Percentiles rank a stretch among this genome's conserved stretches.
Conservation (phyloP, 2,797 vertebrate species). For the Decapterus maruadsi region DNA sequence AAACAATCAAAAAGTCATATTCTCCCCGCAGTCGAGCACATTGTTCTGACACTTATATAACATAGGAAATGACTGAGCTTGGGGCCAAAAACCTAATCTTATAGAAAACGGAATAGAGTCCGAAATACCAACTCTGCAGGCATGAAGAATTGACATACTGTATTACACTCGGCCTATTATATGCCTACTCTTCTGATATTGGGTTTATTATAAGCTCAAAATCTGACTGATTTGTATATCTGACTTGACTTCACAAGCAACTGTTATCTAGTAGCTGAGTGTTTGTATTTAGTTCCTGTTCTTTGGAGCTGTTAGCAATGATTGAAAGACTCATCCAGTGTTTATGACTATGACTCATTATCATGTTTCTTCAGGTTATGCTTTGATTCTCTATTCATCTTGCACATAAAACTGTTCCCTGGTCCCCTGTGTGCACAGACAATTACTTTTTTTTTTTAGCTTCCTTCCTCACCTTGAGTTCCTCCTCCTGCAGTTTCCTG, state of each 20-base stretch:
- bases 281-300: neutral
- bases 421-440: neutral
- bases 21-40: constrained; percentile 1
- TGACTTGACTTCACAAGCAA: neutral
- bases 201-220: neutral
- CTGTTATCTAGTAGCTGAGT: neutral
- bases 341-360: neutral
- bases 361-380: neutral
- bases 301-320: constrained; percentile 9
- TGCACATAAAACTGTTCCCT: neutral
- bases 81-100: neutral
- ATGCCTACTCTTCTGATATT: neutral
- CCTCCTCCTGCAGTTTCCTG: constrained; percentile 93
- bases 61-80: constrained; percentile 8
- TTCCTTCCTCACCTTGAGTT: constrained; percentile 87
- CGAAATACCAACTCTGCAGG: neutral
- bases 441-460: neutral
- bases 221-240: neutral
- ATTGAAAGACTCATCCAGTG: neutral
- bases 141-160: neutral
- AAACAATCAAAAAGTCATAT: constrained; percentile 30
- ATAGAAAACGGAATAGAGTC: neutral
- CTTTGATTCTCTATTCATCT: neutral
- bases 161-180: neutral
- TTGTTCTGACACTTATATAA: constrained; percentile 11